These are phyloP conservation scores for Tyrannus savana DNA, from an alignment of 2,113 vertebrate genomes.

Conservation along the genomic window DNA sequence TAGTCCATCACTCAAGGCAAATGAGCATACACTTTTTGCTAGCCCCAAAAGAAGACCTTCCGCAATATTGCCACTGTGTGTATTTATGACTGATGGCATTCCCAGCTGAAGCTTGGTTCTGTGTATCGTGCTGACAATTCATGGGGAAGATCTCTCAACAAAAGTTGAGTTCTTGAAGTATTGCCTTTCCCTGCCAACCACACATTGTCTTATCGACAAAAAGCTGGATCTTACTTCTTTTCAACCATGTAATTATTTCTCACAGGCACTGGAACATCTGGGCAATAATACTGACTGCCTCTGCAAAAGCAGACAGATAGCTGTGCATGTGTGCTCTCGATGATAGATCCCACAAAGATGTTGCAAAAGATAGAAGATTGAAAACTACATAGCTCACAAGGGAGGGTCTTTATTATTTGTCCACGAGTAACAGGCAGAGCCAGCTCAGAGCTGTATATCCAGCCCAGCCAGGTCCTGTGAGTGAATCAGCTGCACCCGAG, in stretches of 20 bases:
- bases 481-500: not conserved
- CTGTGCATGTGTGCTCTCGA: rapidly evolving
- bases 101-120: not conserved
- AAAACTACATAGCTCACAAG: not conserved
- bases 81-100: not conserved
- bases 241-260: not conserved
- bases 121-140: not conserved
- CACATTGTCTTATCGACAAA: not conserved
- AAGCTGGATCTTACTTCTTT: not conserved
- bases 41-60: not conserved
- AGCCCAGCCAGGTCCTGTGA: not conserved
- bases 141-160: not conserved
- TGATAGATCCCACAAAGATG: not conserved
- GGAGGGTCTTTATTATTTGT: not conserved
- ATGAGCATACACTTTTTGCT: not conserved
- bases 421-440: not conserved
- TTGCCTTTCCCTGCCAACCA: not conserved
- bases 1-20: not conserved
- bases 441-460: not conserved
- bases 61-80: not conserved
- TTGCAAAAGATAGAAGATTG: not conserved
- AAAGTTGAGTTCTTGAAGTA: not conserved
- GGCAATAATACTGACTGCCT: not conserved
- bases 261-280: not conserved
- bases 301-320: not conserved